Conservation (phyloP, 2,113 vertebrate genomes). For the Chrysochloris asiatica region DNA sequence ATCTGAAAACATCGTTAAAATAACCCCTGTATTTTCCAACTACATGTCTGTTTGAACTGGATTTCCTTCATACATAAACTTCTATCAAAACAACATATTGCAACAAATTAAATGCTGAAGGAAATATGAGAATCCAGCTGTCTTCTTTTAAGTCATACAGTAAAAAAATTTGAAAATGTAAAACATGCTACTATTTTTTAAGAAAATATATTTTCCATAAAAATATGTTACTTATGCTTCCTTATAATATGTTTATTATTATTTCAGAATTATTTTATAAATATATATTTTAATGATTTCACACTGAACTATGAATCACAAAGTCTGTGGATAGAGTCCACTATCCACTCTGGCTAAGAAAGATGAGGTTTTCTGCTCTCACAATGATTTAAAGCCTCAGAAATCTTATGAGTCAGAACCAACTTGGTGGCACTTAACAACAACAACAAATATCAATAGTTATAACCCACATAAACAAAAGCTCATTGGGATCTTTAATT, state of each 20-base stretch:
- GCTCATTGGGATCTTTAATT: background rate
- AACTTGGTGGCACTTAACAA: too few species aligned
- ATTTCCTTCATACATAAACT: constrained; percentile 29
- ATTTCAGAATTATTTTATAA: constrained; percentile 24
- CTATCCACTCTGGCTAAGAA: too few species aligned
- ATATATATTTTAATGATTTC: background rate
- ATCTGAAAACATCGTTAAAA: constrained; percentile 18
- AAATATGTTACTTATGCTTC: constrained; percentile 39
- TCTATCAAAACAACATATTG: constrained; percentile 7
- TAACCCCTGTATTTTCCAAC: background rate
- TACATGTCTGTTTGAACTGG: background rate
- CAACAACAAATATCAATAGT: too few species aligned
- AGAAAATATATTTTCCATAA: background rate
- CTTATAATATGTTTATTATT: background rate
- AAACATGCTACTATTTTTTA: constrained; percentile 35
- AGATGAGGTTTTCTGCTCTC: too few species aligned
- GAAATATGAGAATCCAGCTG: background rate
- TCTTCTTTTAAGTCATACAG: background rate
- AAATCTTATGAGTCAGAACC: too few species aligned
- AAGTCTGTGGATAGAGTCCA: too few species aligned
- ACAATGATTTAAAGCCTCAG: too few species aligned
- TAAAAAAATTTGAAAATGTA: constrained; percentile 46
- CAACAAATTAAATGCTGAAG: constrained; percentile 10
- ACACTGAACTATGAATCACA: too few species aligned
- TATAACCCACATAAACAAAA: background rate